Percentiles rank a stretch among this genome's conserved stretches.
Conservation (phyloP, 2,888 invertebrate genomes). For the Amiota communis region DNA sequence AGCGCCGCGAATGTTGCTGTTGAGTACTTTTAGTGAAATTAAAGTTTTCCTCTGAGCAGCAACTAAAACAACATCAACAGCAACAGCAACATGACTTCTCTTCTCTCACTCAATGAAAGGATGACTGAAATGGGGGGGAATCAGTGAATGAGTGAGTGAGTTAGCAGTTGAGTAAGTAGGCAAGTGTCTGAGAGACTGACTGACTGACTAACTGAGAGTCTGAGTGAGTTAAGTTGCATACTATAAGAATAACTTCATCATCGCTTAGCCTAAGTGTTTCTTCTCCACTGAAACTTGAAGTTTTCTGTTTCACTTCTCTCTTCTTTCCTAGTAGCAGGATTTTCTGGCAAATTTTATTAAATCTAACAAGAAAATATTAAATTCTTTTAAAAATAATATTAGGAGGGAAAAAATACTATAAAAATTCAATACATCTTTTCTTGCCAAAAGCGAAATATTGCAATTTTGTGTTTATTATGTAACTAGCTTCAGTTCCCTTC, state of each 20-base stretch:
- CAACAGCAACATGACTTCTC: not conserved
- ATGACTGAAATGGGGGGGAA: not conserved
- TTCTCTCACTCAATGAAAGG: not conserved
- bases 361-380: not conserved
- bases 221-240: not conserved
- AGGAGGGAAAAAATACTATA: not conserved
- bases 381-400: conserved; percentile 11
- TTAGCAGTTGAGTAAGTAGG: no score
- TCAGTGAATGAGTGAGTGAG: no score
- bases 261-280: no score
- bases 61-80: conserved; percentile 4
- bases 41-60: conserved; percentile 17
- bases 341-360: no score
- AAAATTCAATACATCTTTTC: not conserved
- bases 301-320: no score
- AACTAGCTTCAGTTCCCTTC: not conserved
- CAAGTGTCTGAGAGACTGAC: no score
- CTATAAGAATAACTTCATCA: no score
- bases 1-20: conserved; percentile 18
- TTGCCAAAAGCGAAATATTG: not conserved
- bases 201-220: not conserved
- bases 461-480: conserved; percentile 6
- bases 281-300: no score
- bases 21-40: conserved; percentile 25
- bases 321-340: no score